phyloP scores from a whole-genome alignment of 1,140 invertebrate species.

The Sarcophaga peregrina region DNA sequence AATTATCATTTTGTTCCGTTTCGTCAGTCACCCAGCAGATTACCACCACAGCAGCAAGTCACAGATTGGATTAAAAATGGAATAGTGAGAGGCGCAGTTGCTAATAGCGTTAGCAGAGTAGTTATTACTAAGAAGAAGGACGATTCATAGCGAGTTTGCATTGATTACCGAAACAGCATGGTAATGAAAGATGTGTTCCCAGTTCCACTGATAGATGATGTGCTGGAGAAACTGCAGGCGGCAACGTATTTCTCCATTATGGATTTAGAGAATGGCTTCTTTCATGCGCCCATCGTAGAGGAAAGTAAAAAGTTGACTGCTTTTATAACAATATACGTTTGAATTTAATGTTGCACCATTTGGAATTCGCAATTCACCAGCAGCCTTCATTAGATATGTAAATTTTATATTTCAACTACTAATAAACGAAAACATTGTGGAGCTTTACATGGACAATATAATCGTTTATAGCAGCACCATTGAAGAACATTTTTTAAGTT shows the following conservation, averaged over 20 bases:
- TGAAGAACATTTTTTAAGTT: neutral
- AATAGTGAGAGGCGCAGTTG: neutral
- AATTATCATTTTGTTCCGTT: slow-evolving; percentile 9
- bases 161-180: slow-evolving; percentile 59
- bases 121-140: neutral
- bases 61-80: neutral
- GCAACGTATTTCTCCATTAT: slow-evolving; percentile 44
- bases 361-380: slow-evolving; percentile 18
- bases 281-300: slow-evolving; percentile 42
- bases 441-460: slow-evolving; percentile 3
- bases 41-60: neutral
- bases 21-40: slow-evolving; percentile 1
- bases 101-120: neutral
- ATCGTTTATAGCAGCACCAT: neutral
- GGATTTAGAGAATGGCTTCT: neutral
- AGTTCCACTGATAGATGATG: slow-evolving; percentile 59
- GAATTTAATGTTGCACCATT: slow-evolving; percentile 67
- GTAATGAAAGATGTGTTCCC: slow-evolving; percentile 61
- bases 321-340: slow-evolving; percentile 65
- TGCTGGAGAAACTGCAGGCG: too few species aligned
- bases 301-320: slow-evolving; percentile 53
- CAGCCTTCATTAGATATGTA: slow-evolving; percentile 3
- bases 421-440: neutral
- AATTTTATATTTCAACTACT: neutral
- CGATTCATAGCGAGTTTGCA: slow-evolving; percentile 53